phyloP scores from a whole-genome alignment of 2,888 invertebrate genomes.

The Rhorus exstirpatorius region DNA sequence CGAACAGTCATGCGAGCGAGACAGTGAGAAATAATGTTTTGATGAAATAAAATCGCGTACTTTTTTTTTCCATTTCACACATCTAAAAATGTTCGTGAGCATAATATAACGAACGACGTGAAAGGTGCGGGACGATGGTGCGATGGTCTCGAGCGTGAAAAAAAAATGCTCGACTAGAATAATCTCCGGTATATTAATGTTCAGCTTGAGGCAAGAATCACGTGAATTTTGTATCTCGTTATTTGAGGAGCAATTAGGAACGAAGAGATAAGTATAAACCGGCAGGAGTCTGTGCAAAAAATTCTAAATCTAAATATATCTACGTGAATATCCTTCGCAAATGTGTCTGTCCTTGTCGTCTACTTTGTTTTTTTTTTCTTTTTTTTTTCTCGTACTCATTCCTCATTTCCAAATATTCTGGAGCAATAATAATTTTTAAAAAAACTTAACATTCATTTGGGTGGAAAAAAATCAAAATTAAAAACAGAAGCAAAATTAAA shows the following conservation, averaged over 20 bases:
- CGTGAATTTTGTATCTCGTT: constrained; percentile 59
- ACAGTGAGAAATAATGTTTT: constrained; percentile 1
- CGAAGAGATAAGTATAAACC: constrained; percentile 57
- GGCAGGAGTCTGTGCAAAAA: constrained; percentile 37
- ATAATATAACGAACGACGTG: neutral
- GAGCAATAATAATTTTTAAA: too few species aligned
- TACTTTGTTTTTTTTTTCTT: too few species aligned
- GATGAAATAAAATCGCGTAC: neutral
- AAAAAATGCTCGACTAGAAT: constrained; percentile 27
- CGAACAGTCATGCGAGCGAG: neutral
- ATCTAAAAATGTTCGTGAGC: constrained; percentile 18
- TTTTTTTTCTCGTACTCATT: constrained; percentile 11
- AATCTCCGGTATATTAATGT: constrained; percentile 1
- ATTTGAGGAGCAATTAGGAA: constrained; percentile 66
- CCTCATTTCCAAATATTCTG: too few species aligned
- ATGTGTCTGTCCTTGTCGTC: constrained; percentile 38
- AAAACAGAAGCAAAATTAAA: too few species aligned
- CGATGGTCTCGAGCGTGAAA: constrained; percentile 17
- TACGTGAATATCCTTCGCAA: constrained; percentile 52
- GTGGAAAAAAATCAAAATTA: too few species aligned
- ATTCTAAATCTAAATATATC: constrained; percentile 60
- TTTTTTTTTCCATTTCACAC: constrained; percentile 14
- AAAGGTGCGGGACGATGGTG: constrained; percentile 35
- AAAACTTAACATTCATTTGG: too few species aligned
- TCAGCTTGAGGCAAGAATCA: constrained; percentile 32